Percentiles rank a stretch among this genome's conserved stretches.
Evolutionary conservation across 2,797 vertebrate genomes (phyloP).

Genomic region (Setipinna tenuifilis): DNA sequence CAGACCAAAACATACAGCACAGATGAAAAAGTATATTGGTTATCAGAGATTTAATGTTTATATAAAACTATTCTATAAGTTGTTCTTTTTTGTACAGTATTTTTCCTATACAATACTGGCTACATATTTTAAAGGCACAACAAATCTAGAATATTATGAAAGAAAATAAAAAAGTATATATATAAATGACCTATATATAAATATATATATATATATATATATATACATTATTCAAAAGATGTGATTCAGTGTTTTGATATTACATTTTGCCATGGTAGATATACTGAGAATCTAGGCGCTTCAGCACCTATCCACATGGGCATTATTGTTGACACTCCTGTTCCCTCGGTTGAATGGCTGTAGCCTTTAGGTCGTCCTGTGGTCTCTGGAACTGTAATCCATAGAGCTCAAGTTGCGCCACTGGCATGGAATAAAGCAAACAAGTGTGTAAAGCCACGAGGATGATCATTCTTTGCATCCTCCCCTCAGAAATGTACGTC

Average conservation of each 20-base stretch:
- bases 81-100: slow-evolving; percentile 91
- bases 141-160: slow-evolving; percentile 76
- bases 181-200: slow-evolving; percentile 41
- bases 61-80: slow-evolving; percentile 88
- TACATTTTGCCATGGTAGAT: slow-evolving; percentile 71
- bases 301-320: slow-evolving; percentile 55
- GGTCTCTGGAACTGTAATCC: slow-evolving; percentile 10
- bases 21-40: slow-evolving; percentile 75
- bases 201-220: slow-evolving; percentile 56
- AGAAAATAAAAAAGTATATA: slow-evolving; percentile 48
- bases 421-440: slow-evolving; percentile 12
- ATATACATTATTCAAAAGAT: slow-evolving; percentile 53
- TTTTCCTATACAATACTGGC: slow-evolving; percentile 92
- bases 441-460: slow-evolving; percentile 9
- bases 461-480: slow-evolving; percentile 19
- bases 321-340: slow-evolving; percentile 54
- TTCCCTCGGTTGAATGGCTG: slow-evolving; percentile 12
- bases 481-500: neutral
- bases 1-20: slow-evolving; percentile 86
- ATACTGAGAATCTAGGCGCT: slow-evolving; percentile 69
- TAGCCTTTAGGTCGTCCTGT: slow-evolving; percentile 35
- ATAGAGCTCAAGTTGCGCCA: slow-evolving; percentile 14
- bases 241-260: slow-evolving; percentile 71
- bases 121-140: slow-evolving; percentile 89
- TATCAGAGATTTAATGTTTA: slow-evolving; percentile 90